Evolutionary conservation across 2,797 vertebrate species (phyloP).

Genomic region (Coluber constrictor): DNA sequence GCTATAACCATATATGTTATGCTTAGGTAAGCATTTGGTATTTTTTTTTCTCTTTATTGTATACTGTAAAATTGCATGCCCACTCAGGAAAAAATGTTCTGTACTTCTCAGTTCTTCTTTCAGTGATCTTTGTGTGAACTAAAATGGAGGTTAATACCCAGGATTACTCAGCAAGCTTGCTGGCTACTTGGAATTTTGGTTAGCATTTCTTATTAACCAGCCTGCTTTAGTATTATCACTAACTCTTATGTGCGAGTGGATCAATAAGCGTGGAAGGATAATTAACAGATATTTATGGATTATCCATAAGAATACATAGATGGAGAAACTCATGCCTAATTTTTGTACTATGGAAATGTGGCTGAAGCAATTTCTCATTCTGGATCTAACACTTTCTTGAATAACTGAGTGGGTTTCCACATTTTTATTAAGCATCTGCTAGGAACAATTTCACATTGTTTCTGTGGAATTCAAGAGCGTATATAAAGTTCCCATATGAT

Average conservation of each 20-base stretch:
- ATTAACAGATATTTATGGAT: background rate
- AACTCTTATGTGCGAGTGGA: background rate
- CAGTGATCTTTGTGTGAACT: background rate
- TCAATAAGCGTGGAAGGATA: background rate
- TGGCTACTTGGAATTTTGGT: background rate
- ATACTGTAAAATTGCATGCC: background rate
- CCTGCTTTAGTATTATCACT: background rate
- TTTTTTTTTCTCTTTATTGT: background rate
- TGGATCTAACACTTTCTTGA: background rate
- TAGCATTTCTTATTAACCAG: background rate
- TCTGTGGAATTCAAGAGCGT: background rate
- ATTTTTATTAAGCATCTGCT: background rate
- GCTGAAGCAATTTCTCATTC: background rate
- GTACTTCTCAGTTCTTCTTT: background rate
- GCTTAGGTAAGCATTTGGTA: background rate
- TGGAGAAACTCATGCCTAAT: background rate
- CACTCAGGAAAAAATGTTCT: background rate
- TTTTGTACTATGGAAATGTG: background rate
- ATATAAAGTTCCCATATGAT: background rate
- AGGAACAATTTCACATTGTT: background rate
- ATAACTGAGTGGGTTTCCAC: background rate
- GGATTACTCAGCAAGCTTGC: background rate
- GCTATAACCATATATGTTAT: background rate
- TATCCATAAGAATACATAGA: background rate
- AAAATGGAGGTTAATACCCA: background rate